Evolutionary conservation across 2,797 vertebrate species (phyloP), one percentile per base, ranked within the genome.

Genomic region (Enteromius afrohamiltoni): DNA sequence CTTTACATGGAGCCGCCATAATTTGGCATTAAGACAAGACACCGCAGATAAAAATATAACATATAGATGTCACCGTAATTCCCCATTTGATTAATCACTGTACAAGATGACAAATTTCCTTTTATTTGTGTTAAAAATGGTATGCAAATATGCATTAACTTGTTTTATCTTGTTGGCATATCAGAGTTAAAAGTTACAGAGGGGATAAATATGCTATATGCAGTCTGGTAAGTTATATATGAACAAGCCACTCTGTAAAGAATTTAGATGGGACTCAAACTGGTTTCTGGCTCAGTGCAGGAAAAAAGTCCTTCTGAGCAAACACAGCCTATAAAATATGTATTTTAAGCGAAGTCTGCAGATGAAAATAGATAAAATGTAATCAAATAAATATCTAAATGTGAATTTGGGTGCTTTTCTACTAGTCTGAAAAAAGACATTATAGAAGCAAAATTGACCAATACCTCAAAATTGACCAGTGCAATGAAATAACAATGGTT

Each of bases 401-500:
- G 17, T 47, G 14, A 2, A 29, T 71, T 5, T 49, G 16, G 45
- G 17, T 31, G 26, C 11, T 49, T 49, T 17, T 17, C 1, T 23
- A 17, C 3, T 71, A 29, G 42, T 71, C 8, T 29, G 23, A 31
- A 49, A 47, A 29, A 58, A 23, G n/a, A 29, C 9, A 7, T 31
- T 49, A 70, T 70, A 29, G 23, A 71, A 31, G 55, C 29, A 23
- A 55, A 55, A 53, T 53, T 31, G 26, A 5, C 47, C 3, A 58
- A 26, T 53, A 26, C 23, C n/a, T 40, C 4, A 60, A 76, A 76
- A 60, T 29, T 77, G 23, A 64, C 17, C 40, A 47, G 58, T 47
- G 55, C 58, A 11, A 64, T 31, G n/a, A 47, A 55, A 77, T 60
- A 23, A 45, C 76, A 64, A 26, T 45, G 76, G 76, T 47, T 62